Evolutionary conservation across 2,113 vertebrate species (phyloP).

Genomic region (Apus apus): DNA sequence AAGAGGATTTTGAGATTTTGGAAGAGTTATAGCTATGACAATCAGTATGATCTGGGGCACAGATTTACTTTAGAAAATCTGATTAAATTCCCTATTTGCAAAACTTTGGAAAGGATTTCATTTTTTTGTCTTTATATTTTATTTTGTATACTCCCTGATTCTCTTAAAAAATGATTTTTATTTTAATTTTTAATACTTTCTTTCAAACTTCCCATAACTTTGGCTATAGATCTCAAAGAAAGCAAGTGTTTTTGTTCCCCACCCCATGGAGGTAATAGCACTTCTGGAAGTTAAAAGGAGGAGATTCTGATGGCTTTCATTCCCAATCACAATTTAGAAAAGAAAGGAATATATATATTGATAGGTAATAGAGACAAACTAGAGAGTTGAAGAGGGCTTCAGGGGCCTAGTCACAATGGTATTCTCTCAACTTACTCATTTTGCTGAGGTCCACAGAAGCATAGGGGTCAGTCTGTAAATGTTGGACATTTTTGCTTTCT

Average conservation of each 20-base stretch:
- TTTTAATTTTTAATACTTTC: not conserved
- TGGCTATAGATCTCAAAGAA: not conserved
- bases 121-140: slow-evolving; percentile 1
- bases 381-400: not conserved
- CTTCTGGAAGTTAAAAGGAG: not conserved
- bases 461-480: not conserved
- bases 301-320: not conserved
- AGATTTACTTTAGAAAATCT: not conserved
- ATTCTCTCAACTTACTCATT: not conserved
- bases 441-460: not conserved
- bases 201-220: not conserved
- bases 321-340: not conserved
- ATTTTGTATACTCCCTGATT: not conserved
- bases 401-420: not conserved
- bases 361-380: not conserved
- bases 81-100: not conserved
- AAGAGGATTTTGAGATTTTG: not conserved
- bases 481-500: not conserved
- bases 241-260: fast-evolving
- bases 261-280: not conserved
- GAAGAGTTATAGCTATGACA: not conserved
- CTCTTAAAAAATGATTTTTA: not conserved
- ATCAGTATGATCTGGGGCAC: not conserved
- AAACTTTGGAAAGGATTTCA: not conserved
- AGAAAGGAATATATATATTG: not conserved